phyloP scores from a whole-genome alignment of 2,888 invertebrate species.

The Apodemia mormo region DNA sequence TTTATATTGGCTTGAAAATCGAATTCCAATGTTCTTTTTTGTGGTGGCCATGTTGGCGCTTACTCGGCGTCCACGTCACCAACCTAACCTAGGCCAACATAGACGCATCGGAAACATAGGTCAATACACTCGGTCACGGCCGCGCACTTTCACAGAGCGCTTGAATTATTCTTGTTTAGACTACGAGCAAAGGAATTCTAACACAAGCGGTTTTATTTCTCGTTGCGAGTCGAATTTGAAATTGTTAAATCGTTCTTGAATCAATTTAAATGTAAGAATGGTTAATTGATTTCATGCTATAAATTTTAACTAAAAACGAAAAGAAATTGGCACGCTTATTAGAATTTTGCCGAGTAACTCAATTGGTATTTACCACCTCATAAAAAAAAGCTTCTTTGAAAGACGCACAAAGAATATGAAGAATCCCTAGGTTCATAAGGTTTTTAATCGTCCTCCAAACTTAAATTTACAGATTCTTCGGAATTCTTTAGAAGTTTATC shows the following conservation, averaged over 20 bases:
- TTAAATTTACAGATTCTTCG: too few species aligned
- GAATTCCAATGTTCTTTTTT: constrained; percentile 7
- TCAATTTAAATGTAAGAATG: neutral
- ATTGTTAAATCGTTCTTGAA: constrained; percentile 12
- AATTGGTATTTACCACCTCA: too few species aligned
- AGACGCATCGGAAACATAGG: constrained; percentile 63
- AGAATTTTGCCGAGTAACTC: too few species aligned
- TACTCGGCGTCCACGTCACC: constrained; percentile 53
- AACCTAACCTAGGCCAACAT: constrained; percentile 76
- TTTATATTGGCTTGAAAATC: neutral
- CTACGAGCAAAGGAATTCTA: constrained; percentile 57
- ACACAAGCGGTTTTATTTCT: constrained; percentile 38
- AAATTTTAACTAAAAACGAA: neutral
- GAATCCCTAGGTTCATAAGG: too few species aligned
- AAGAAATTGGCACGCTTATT: too few species aligned
- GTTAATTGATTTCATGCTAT: neutral
- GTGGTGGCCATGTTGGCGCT: constrained; percentile 26
- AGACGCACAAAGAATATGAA: too few species aligned
- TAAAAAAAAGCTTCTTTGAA: too few species aligned
- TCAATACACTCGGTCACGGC: constrained; percentile 77
- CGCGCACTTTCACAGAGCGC: constrained; percentile 66
- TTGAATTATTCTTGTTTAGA: constrained; percentile 55
- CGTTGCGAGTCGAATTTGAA: constrained; percentile 14
- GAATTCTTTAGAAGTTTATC: too few species aligned
- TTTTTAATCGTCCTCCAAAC: too few species aligned